Evolutionary conservation across 2,888 invertebrate genomes (phyloP), one percentile per base, ranked within the genome.

Genomic region (Leucophenga montana): DNA sequence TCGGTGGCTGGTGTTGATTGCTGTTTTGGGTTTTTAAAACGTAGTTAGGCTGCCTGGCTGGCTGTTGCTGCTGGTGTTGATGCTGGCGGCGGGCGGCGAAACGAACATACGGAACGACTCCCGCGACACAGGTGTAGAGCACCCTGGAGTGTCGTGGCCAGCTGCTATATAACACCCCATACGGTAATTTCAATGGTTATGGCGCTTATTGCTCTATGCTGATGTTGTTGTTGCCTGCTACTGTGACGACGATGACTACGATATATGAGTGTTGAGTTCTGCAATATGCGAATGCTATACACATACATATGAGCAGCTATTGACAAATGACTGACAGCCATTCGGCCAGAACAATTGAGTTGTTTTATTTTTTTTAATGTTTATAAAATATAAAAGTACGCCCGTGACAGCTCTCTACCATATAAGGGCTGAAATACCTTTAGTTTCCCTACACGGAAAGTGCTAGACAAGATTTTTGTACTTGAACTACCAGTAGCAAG

Each of bases 101-200:
- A 13, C 39, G 62, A 64, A 75, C 78, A 73, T 73, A 75, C 79
- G 80, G 77, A 88, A 88, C 88, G 86, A 86, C 88, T 88, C 89
- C 88, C 89, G 80, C 78, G 89, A 78, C 84, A 84, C 88, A 88
- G 88, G 88, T 88, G 87, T 88, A 89, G 87, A 85, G 87, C 86
- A 88, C 89, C 89, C 89, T 83, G 79, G 89, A 89, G 89, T 89
- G 89, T 88, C 89, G 88, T 89, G 88, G 85, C 87, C 86, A 85
- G 84, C 78, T 81, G 85, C 83, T 88, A 86, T 87, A 88, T 88
- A 87, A 87, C 88, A 88, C 89, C 88, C 88, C 75, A 80, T 86
- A 88, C 88, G 83, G 84, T 85, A 86, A 89, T 89, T 88, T 85
- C 88, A 84, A 85, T 86, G 85, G 80, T 82, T 85, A 83, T 85